A percentile compares a stretch with the other conserved stretches of the same genome.
phyloP scores from a whole-genome alignment of 1,140 invertebrate genomes.

The Zaprionus camerounensis region DNA sequence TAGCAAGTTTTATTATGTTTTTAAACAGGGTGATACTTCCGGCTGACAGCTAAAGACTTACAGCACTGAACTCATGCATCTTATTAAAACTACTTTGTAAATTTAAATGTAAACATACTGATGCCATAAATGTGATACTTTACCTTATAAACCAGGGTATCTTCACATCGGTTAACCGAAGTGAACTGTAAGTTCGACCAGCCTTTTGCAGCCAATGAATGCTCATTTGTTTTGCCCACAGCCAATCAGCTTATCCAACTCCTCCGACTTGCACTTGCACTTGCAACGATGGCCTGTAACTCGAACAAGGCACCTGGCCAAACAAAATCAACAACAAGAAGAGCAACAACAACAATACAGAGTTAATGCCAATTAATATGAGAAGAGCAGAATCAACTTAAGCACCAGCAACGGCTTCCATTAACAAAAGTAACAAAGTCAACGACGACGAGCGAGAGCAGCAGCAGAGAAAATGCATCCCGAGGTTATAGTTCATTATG shows the following conservation, averaged over 20 bases:
- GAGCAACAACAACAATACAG: conserved; percentile 38
- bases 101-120: too few relatives aligned
- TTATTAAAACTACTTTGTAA: neutral
- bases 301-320: conserved; percentile 28
- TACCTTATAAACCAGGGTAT: neutral
- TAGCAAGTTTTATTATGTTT: neutral
- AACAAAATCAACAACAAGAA: conserved; percentile 51
- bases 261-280: neutral
- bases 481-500: conserved; percentile 39
- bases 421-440: conserved; percentile 52
- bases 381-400: conserved; percentile 38
- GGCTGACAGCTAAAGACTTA: neutral
- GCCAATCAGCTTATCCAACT: conserved; percentile 14
- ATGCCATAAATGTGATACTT: too few relatives aligned
- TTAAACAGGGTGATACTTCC: neutral
- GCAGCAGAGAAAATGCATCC: conserved; percentile 52
- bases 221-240: conserved; percentile 21
- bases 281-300: conserved; percentile 31
- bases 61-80: neutral
- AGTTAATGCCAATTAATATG: conserved; percentile 58
- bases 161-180: neutral
- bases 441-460: conserved; percentile 27
- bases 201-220: conserved; percentile 14
- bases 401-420: conserved; percentile 58
- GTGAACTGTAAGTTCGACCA: neutral